These are phyloP conservation scores for Salmo trutta DNA, from an alignment of 2,797 vertebrate species.

Conservation along the genomic window DNA sequence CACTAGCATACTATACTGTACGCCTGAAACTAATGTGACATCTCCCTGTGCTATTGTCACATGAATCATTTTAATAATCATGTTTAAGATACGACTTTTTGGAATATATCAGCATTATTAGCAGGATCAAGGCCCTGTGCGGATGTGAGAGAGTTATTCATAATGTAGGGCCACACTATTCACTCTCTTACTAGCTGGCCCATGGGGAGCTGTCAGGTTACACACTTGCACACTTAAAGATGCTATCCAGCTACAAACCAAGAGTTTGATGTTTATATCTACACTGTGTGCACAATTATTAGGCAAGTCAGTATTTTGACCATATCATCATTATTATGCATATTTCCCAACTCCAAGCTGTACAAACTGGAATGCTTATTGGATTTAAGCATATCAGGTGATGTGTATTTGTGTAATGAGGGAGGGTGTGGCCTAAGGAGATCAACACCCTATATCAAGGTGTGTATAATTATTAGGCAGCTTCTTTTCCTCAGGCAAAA, in stretches of 20 bases:
- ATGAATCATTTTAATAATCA: slow-evolving; percentile 63
- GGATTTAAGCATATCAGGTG: too few relatives aligned
- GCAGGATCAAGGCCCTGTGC: slow-evolving; percentile 36
- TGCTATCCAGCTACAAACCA: slow-evolving; percentile 35
- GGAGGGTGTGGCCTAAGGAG: too few relatives aligned
- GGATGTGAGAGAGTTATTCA: slow-evolving; percentile 52
- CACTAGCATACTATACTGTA: slow-evolving; percentile 17
- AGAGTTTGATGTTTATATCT: slow-evolving; percentile 51
- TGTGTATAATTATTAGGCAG: too few relatives aligned
- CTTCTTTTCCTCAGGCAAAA: too few relatives aligned
- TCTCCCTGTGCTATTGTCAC: slow-evolving; percentile 51
- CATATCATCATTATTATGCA: too few relatives aligned
- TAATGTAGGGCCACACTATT: slow-evolving; percentile 54
- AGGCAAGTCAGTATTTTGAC: too few relatives aligned
- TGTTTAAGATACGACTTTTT: slow-evolving; percentile 37
- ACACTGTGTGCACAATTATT: too few relatives aligned
- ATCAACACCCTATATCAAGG: too few relatives aligned
- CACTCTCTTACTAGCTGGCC: slow-evolving; percentile 19
- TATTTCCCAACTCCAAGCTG: too few relatives aligned
- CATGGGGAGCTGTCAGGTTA: slow-evolving; percentile 57
- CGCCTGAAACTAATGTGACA: slow-evolving; percentile 57
- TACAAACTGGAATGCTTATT: too few relatives aligned
- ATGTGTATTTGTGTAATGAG: too few relatives aligned
- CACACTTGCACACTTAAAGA: too few relatives aligned
- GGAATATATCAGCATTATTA: slow-evolving; percentile 49